These are phyloP conservation scores for Siphamia tubifer DNA, from an alignment of 2,113 vertebrate species.

Conservation along the genomic window DNA sequence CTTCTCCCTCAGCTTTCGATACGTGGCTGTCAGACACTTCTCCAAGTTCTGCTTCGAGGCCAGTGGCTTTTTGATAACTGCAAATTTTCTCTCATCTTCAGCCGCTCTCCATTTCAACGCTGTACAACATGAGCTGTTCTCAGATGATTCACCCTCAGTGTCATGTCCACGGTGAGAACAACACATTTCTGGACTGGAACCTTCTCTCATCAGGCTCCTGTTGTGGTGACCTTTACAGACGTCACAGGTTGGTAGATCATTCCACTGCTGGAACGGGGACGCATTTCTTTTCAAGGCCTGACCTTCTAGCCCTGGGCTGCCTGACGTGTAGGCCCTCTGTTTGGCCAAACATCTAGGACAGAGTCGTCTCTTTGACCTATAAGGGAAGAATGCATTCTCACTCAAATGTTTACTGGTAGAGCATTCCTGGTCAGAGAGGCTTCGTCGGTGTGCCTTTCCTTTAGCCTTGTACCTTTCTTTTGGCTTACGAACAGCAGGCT, in stretches of 20 bases:
- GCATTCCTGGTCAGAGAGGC: conserved; percentile 60
- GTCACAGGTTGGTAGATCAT: conserved; percentile 47
- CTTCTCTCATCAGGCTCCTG: conserved; percentile 14
- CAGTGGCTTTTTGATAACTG: conserved; percentile 17
- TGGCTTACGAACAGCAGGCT: background rate
- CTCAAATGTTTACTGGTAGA: conserved; percentile 5
- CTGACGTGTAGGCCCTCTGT: background rate
- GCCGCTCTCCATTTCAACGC: conserved; percentile 4
- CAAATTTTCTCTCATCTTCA: background rate
- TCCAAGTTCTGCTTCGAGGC: conserved; percentile 43
- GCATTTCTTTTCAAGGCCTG: conserved; percentile 38
- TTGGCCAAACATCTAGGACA: conserved; percentile 69
- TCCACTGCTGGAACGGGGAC: conserved; percentile 41
- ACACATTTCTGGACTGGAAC: background rate
- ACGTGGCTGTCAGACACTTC: conserved; percentile 4
- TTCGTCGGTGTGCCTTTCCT: conserved; percentile 42
- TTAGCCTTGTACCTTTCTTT: conserved; percentile 52
- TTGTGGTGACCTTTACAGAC: conserved; percentile 51
- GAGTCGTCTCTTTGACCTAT: conserved; percentile 31
- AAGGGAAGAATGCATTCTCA: conserved; percentile 3
- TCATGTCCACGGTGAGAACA: conserved; percentile 6
- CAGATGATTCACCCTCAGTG: conserved; percentile 58
- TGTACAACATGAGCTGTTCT: conserved; percentile 32
- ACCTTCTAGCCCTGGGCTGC: conserved; percentile 9
- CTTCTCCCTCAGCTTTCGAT: conserved; percentile 51